A percentile compares a stretch with the other conserved stretches of the same genome.
These are phyloP conservation scores for honey bee (Apis mellifera) DNA, from an alignment of 1,140 invertebrate species.

Conservation along the genomic window DNA sequence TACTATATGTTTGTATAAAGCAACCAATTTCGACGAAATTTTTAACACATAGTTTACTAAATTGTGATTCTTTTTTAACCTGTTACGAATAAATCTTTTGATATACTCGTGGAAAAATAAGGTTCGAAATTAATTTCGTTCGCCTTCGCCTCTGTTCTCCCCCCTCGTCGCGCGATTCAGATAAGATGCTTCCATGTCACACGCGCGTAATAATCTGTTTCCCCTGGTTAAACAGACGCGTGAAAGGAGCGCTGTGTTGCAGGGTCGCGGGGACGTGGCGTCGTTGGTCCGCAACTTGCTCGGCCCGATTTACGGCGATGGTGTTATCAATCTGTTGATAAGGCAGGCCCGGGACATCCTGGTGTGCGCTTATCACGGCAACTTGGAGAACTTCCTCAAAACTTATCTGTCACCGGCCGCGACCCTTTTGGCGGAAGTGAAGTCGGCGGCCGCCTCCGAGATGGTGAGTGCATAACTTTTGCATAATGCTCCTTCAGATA, in stretches of 20 bases:
- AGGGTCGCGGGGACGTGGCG: conserved; percentile 82
- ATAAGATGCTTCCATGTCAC: not conserved
- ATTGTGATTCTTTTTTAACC: too few relatives aligned
- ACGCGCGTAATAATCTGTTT: not conserved
- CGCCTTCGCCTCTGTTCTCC: too few relatives aligned
- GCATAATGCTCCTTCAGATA: too few relatives aligned
- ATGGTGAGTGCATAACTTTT: conserved; percentile 69
- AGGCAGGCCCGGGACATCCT: conserved; percentile 86
- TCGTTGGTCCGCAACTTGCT: conserved; percentile 84
- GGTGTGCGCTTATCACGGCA: conserved; percentile 85
- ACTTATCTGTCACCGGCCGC: conserved; percentile 85
- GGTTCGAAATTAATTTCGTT: too few relatives aligned
- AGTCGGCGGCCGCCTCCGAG: conserved; percentile 71
- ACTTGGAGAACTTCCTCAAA: conserved; percentile 84
- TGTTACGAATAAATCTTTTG: too few relatives aligned
- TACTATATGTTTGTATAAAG: too few relatives aligned
- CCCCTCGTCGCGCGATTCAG: too few relatives aligned
- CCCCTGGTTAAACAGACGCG: not conserved
- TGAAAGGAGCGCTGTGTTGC: conserved; percentile 49
- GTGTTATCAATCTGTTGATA: conserved; percentile 84
- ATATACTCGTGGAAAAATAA: too few relatives aligned
- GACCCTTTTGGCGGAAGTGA: conserved; percentile 81
- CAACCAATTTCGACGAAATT: too few relatives aligned
- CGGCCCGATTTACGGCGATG: conserved; percentile 83
- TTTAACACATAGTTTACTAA: too few relatives aligned